phyloP scores from a whole-genome alignment of 2,888 invertebrate species.

The Scaeva pyrastri region DNA sequence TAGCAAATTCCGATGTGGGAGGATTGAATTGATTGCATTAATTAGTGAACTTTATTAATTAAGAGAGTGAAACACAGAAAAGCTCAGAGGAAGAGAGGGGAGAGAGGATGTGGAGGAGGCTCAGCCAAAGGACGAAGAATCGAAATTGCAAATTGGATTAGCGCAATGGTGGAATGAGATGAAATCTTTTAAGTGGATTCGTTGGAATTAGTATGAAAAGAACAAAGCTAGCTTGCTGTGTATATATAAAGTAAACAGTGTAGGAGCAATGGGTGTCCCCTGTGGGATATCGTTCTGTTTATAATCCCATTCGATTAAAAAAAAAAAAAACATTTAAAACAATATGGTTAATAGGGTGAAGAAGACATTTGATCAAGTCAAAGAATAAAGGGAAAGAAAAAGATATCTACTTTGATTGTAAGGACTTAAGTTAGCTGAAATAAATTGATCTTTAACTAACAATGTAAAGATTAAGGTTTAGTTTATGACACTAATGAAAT shows the following conservation, averaged over 20 bases:
- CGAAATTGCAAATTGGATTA: conserved; percentile 68
- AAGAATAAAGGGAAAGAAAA: too few relatives aligned
- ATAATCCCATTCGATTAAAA: not conserved
- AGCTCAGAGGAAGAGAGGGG: conserved; percentile 19
- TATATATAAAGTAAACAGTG: conserved; percentile 24
- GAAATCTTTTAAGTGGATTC: conserved; percentile 56
- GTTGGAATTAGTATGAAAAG: conserved; percentile 50
- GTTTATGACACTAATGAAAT: too few relatives aligned
- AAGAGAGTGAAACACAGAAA: conserved; percentile 42
- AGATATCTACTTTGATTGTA: too few relatives aligned
- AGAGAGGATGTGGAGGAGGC: conserved; percentile 21
- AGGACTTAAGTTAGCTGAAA: too few relatives aligned
- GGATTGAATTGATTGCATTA: conserved; percentile 75
- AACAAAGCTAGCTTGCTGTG: too few relatives aligned
- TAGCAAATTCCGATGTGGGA: conserved; percentile 55
- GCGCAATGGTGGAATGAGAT: conserved; percentile 35
- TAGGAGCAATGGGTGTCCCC: conserved; percentile 32
- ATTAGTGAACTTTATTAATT: conserved; percentile 75
- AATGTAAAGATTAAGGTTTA: too few relatives aligned
- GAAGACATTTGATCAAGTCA: not conserved
- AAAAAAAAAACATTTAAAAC: too few relatives aligned
- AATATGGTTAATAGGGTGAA: not conserved
- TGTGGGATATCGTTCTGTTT: conserved; percentile 9
- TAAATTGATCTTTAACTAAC: too few relatives aligned
- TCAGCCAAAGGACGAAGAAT: conserved; percentile 9